Conservation (phyloP, 2,888 invertebrate species). For the Drosophila prolongata region DNA sequence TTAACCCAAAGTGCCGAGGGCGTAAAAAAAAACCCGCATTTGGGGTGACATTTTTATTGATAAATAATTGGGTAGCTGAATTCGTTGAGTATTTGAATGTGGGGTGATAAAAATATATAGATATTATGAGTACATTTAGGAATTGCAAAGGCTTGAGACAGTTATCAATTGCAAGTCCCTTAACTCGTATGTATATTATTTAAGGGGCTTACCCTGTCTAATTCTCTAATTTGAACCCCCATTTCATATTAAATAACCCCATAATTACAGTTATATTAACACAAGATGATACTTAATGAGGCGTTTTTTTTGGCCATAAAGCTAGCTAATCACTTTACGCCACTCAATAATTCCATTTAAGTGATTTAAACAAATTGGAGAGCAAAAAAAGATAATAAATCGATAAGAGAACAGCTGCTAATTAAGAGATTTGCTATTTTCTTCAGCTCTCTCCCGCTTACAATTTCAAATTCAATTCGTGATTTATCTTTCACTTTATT, state of each 20-base stretch:
- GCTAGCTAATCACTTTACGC: slow-evolving; percentile 4
- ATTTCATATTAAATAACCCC: too few relatives aligned
- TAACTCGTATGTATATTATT: too few relatives aligned
- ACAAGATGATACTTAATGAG: not conserved
- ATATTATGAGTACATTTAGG: not conserved
- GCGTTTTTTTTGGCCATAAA: slow-evolving; percentile 4
- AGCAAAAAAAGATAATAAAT: not conserved
- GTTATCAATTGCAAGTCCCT: too few relatives aligned
- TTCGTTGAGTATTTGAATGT: slow-evolving; percentile 5
- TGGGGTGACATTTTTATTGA: slow-evolving; percentile 19
- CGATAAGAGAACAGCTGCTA: not conserved
- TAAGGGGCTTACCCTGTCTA: too few relatives aligned
- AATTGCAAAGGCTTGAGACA: not conserved
- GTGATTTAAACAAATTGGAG: too few relatives aligned
- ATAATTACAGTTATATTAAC: too few relatives aligned
- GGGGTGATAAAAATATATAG: too few relatives aligned
- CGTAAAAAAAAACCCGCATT: slow-evolving; percentile 40
- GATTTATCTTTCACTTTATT: slow-evolving; percentile 72
- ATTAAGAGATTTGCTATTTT: slow-evolving; percentile 9
- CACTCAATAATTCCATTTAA: not conserved
- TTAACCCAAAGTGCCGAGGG: slow-evolving; percentile 46
- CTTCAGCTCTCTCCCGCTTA: slow-evolving; percentile 9
- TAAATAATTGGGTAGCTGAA: slow-evolving; percentile 32
- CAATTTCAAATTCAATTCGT: slow-evolving; percentile 49
- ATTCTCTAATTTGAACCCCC: too few relatives aligned